Base-by-base conservation (phyloP, 2,797 vertebrate species). In the Clarias fuscus region DNA sequence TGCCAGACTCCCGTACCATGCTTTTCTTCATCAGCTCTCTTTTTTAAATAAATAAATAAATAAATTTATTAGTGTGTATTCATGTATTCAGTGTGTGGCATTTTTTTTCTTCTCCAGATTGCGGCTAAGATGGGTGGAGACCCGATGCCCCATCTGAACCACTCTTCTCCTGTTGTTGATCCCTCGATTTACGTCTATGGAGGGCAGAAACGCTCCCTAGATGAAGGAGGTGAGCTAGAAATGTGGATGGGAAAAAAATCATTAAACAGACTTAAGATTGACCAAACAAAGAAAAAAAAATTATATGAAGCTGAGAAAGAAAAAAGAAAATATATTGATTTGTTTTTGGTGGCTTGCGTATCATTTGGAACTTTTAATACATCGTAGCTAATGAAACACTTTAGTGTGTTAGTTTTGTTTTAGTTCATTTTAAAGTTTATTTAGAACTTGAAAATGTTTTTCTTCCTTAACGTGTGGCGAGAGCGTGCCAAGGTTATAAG, bases 81-180 rank as follows among this genome's bases (percentile, higher is more conserved):
- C 33, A n/a, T n/a, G n/a, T n/a, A n/a, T n/a, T n/a, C n/a, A n/a
- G n/a, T n/a, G n/a, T n/a, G 33, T 13, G 48, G 48, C 2, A 13
- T 2, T 0, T 86, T 22, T 84, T 73, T 84, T 88, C 7, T 73
- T 89, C 87, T 91, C 73, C 93, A 99, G 98, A 98, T 99, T 96
- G 97, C 97, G 94, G 97, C 97, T 94, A 99, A 99, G 94, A 98
- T 99, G 93, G 96, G 96, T 89, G 93, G 95, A 89, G 98, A 99
- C 92, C 96, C 95, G 91, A 96, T 98, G 94, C 95, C 97, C 94
- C 97, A 98, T 95, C 95, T 99, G 95, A 99, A 98, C 95, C 98
- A 96, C 92, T 96, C 97, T 70, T 95, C 97, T 88, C 96, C 97
- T 0, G 96, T 98, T 61, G 94, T 99, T 89, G 98, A 99, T 92